Evolutionary conservation across 1,140 invertebrate species (phyloP).

Genomic region (Drosophila repletoides): DNA sequence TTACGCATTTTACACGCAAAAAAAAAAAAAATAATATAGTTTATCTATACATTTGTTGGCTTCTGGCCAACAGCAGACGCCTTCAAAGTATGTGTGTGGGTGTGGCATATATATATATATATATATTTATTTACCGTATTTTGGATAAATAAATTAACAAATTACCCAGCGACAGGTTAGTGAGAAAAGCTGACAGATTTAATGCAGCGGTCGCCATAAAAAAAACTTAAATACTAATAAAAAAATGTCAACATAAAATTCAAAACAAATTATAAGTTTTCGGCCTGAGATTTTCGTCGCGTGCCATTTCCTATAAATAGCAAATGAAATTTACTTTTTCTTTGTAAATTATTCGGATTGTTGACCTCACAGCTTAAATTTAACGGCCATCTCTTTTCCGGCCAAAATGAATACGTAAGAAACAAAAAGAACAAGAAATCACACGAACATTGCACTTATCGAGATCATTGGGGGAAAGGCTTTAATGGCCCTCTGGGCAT

Average conservation of each 20-base stretch:
- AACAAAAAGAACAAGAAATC: too few relatives aligned
- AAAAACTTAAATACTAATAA: too few relatives aligned
- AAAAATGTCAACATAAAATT: background rate
- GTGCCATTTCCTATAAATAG: constrained; percentile 42
- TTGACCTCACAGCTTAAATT: constrained; percentile 11
- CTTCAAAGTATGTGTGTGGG: background rate
- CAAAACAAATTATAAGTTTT: constrained; percentile 6
- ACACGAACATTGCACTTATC: too few relatives aligned
- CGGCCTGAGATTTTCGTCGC: constrained; percentile 11
- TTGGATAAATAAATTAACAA: constrained; percentile 45
- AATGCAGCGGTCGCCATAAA: constrained; percentile 26
- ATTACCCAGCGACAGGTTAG: constrained; percentile 58
- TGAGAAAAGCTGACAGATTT: constrained; percentile 60
- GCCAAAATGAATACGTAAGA: too few relatives aligned
- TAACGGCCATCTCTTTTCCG: background rate
- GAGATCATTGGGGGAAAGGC: too few relatives aligned
- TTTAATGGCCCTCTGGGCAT: too few relatives aligned
- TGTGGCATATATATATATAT: constrained; percentile 16
- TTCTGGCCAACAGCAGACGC: background rate
- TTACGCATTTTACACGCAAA: constrained; percentile 45
- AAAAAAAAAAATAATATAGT: constrained; percentile 35
- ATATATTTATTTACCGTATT: constrained; percentile 25
- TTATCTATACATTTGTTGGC: constrained; percentile 37
- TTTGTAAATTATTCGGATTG: constrained; percentile 10
- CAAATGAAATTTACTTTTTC: background rate